Base-by-base conservation (phyloP, 2,888 invertebrate genomes). In the Bugulina stolonifera region DNA sequence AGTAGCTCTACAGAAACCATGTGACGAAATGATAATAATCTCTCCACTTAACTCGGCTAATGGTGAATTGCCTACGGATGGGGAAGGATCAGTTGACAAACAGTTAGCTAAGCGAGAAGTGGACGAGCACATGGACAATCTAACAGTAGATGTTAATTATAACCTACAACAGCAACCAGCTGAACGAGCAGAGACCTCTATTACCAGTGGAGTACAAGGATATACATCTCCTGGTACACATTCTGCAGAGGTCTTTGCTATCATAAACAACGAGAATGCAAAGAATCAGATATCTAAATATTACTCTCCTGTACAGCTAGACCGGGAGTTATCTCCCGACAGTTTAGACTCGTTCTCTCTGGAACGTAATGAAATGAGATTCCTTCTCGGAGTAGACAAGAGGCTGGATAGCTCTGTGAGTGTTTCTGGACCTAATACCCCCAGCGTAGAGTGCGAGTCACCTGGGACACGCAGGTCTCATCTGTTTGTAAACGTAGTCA, bases 331-430 rank as follows among this genome's bases (percentile, higher is more conserved):
- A 10, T 25, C 64, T 3, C 64, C 64, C 18, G 10, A 43, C 10
- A 43, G 43, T 43, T n/a, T n/a, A n/a, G 57, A 23, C 5, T n/a
- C 64, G 10, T 3, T 29, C 18, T 64, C 64, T 64, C 10, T 5
- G 3, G 64, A 64, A 27, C 27, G 32, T 2, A 29, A 27, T 29
- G 64, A 64, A 32, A 64, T 64, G 64, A 64, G 27, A 10, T 64
- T 64, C n/a, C 32, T 32, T 5, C 10, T 64, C 14, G 64, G 64
- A 18, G 64, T 64, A 18, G 64, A 64, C 64, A 64, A 64, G 32
- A 34, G 29, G 32, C 5, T 64, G 2, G 32, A 32, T 64, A 25
- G 43, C 18, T 43, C 10, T 18, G 43, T 43, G 5, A n/a, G n/a
- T n/a, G n/a, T n/a, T n/a, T n/a, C n/a, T n/a, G 43, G 43, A 43